Base-by-base conservation (phyloP, 2,113 vertebrate genomes). In the Centropus bengalensis region DNA sequence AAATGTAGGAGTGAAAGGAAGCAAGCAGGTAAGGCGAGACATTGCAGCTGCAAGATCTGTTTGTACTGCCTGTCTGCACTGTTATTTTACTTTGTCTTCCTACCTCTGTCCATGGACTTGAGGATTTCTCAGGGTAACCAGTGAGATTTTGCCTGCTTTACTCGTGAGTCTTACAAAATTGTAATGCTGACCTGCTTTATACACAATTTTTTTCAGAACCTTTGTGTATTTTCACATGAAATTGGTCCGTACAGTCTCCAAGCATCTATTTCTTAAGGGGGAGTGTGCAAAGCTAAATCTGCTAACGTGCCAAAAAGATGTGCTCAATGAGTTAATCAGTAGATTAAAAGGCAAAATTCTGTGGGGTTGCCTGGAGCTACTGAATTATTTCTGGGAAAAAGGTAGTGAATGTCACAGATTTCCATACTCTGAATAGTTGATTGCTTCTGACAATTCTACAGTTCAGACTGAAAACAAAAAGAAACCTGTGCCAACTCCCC, bases 331-430 rank as follows among this genome's bases (percentile, higher is more conserved):
- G 36, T 15, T 84, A 75, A 78, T 5, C 26, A 28, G 8, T 55
- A 44, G 56, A 71, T 11, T 40, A 56, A 75, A 86, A 77, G 67
- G 44, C 33, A 80, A 89, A 81, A 90, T 45, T 60, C 60, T 81
- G 74, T 64, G 30, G 40, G 12, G 52, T 36, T 90, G 52, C 73
- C 55, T 63, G 49, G 82, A 88, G 82, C 89, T 75, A 75, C 63
- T 83, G 76, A 88, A 83, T 78, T 76, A 62, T 89, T 92, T 93
- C 79, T 93, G 75, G 87, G 56, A 56, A 93, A 75, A 42, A 71
- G 82, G 47, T 59, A 88, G 47, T 82, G 63, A 85, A 82, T 82
- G 83, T 74, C 82, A 67, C 64, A 81, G 67, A 14, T 93, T 88
- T 86, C 82, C 83, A 71, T 16, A 74, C 38, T 59, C 63, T 77